A percentile compares a stretch with the other conserved stretches of the same genome.
Evolutionary conservation across 2,888 invertebrate species (phyloP).

Genomic region (Rotaria sp.): DNA sequence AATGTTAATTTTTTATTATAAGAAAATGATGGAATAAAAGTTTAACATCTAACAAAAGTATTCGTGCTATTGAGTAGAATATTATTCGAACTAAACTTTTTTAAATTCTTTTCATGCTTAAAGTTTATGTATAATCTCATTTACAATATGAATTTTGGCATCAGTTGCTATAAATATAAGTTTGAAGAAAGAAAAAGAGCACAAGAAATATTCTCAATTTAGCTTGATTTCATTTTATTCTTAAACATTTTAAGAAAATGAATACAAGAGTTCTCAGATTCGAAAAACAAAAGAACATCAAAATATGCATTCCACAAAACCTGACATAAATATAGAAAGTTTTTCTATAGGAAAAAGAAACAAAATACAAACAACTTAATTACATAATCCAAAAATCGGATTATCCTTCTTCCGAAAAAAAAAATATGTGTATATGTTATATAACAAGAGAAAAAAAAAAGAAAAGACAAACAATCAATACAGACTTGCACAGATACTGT

Average conservation of each 20-base stretch:
- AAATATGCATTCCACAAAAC: background rate
- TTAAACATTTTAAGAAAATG: background rate
- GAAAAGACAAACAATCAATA: background rate
- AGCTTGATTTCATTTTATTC: background rate
- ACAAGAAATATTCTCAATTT: too few species aligned
- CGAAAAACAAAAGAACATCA: background rate
- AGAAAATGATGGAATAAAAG: too few species aligned
- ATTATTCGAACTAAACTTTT: too few species aligned
- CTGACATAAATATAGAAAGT: background rate
- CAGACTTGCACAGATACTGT: background rate
- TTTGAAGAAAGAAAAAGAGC: too few species aligned
- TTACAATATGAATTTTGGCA: too few species aligned
- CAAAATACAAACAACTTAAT: background rate
- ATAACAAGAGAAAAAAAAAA: background rate
- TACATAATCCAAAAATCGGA: background rate
- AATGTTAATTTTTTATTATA: too few species aligned
- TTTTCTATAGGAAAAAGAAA: background rate
- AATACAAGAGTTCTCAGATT: background rate
- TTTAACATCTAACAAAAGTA: too few species aligned
- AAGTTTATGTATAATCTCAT: too few species aligned
- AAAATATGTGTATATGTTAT: background rate
- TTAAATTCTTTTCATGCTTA: too few species aligned
- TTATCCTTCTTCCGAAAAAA: background rate
- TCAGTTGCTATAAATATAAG: too few species aligned
- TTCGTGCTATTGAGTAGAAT: too few species aligned